Conservation (phyloP, 2,113 vertebrate species). For the Phainopepla nitens region DNA sequence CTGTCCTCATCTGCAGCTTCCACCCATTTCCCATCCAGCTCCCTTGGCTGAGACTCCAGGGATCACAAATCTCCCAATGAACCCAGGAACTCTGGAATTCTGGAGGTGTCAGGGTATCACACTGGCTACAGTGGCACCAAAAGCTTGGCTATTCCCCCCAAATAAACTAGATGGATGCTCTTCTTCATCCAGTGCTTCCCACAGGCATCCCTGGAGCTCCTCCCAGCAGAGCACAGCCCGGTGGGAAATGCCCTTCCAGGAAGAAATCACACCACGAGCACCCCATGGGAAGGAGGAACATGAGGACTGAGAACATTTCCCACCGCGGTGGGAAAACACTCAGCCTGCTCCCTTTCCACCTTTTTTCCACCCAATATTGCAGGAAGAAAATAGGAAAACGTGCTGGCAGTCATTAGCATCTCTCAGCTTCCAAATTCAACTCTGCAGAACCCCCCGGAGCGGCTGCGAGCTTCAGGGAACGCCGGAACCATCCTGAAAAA, state of each 20-base stretch:
- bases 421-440: neutral
- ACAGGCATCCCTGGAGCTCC: neutral
- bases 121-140: neutral
- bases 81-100: neutral
- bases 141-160: fast-evolving
- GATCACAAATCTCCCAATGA: neutral
- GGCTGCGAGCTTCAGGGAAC: fast-evolving
- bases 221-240: fast-evolving
- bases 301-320: neutral
- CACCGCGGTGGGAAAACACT: neutral
- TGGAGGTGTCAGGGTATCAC: fast-evolving
- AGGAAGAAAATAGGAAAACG: neutral
- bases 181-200: neutral
- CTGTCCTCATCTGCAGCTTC: neutral
- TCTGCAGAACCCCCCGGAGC: fast-evolving
- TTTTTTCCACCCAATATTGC: neutral
- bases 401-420: neutral
- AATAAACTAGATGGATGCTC: neutral
- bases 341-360: neutral
- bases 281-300: neutral
- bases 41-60: neutral
- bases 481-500: neutral
- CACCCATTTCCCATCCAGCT: neutral
- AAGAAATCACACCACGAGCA: fast-evolving
- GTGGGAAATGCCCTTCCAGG: neutral